phyloP scores from a whole-genome alignment of 2,113 vertebrate genomes.

The Oreochromis tanganicae region DNA sequence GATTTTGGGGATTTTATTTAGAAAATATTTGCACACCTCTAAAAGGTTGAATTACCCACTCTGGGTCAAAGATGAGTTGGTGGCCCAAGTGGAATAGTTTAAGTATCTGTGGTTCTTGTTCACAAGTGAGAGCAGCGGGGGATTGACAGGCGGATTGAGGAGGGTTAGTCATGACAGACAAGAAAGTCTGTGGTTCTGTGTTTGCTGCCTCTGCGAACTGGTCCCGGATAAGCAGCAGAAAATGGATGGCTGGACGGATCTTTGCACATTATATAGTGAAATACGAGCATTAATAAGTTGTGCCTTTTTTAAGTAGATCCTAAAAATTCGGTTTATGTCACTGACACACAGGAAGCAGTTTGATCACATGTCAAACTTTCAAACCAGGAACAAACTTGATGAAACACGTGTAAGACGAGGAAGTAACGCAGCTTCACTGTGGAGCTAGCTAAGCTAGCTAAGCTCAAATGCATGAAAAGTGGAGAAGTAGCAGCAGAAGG shows the following conservation, averaged over 20 bases:
- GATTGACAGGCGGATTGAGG: background rate
- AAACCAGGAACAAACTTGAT: background rate
- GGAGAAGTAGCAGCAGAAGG: background rate
- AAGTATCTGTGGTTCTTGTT: background rate
- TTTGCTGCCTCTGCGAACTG: accelerated
- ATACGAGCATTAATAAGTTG: background rate
- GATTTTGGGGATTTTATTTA: background rate
- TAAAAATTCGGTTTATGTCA: background rate
- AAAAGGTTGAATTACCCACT: background rate
- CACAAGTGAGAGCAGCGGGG: background rate
- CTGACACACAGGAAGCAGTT: background rate
- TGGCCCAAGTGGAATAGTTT: background rate
- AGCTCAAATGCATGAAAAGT: background rate
- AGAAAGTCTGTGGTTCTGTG: background rate
- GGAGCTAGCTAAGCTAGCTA: background rate
- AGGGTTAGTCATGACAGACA: background rate
- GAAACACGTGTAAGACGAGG: background rate
- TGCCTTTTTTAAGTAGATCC: background rate
- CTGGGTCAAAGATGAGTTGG: background rate
- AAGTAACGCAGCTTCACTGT: background rate
- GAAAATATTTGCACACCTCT: background rate
- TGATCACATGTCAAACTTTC: background rate
- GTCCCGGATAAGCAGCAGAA: background rate
- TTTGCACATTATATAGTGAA: background rate
- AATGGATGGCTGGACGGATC: background rate